Percentiles rank a stretch among this genome's conserved stretches.
These are phyloP conservation scores for Ctena decussata DNA, from an alignment of 2,888 invertebrate species.

Conservation along the genomic window DNA sequence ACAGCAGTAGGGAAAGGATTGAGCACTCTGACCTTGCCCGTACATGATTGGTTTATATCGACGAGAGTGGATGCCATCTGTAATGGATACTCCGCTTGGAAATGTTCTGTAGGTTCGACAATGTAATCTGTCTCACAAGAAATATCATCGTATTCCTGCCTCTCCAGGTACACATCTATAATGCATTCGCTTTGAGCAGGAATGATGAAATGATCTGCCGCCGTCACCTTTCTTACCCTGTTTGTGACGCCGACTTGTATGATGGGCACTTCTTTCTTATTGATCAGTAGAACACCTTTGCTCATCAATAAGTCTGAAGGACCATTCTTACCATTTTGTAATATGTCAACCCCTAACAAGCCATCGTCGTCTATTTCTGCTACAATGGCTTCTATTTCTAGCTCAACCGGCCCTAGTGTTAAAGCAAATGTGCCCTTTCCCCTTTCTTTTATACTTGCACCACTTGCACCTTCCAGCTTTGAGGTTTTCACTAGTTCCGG, in stretches of 20 bases:
- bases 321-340: background rate
- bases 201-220: slow-evolving; percentile 40
- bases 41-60: slow-evolving; percentile 31
- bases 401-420: background rate
- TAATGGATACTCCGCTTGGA: slow-evolving; percentile 41
- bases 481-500: background rate
- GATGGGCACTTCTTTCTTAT: slow-evolving; percentile 31
- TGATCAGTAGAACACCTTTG: background rate
- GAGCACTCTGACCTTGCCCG: slow-evolving; percentile 44
- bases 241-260: slow-evolving; percentile 11
- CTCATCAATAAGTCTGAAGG: slow-evolving; percentile 20
- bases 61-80: slow-evolving; percentile 48
- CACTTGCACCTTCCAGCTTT: background rate
- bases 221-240: slow-evolving; percentile 12
- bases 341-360: slow-evolving; percentile 7
- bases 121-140: slow-evolving; percentile 5
- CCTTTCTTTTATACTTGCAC: background rate
- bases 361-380: too few relatives aligned
- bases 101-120: slow-evolving; percentile 38
- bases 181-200: slow-evolving; percentile 34
- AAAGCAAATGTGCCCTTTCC: background rate
- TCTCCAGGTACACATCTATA: slow-evolving; percentile 44
- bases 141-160: slow-evolving; percentile 21
- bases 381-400: background rate
- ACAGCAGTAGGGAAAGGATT: slow-evolving; percentile 43